These are phyloP conservation scores for Epistrophe grossulariae DNA, from an alignment of 2,888 invertebrate species.

Conservation along the genomic window DNA sequence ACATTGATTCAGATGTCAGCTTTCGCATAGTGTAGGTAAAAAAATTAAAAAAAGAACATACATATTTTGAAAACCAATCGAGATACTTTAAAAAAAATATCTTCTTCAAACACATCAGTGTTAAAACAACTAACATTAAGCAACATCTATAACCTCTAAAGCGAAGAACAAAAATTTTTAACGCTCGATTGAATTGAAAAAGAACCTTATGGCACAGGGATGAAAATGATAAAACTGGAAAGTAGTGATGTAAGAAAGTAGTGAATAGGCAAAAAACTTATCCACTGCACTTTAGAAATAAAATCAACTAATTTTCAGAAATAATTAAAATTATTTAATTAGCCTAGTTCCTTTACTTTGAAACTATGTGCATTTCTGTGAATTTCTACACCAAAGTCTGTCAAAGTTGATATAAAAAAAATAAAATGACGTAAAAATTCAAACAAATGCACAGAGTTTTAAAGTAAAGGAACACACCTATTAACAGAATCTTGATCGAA, in stretches of 20 bases:
- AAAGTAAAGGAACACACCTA: too few relatives aligned
- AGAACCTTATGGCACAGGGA: not conserved
- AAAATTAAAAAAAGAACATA: slow-evolving; percentile 30
- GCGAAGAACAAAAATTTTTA: slow-evolving; percentile 52
- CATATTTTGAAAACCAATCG: slow-evolving; percentile 3
- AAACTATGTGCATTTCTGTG: too few relatives aligned
- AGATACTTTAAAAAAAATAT: slow-evolving; percentile 5
- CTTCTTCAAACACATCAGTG: slow-evolving; percentile 16
- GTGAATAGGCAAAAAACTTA: too few relatives aligned
- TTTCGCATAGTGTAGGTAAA: slow-evolving; percentile 43
- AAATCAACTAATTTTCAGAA: too few relatives aligned
- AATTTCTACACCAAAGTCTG: too few relatives aligned
- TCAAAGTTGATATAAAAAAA: too few relatives aligned
- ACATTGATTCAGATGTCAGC: slow-evolving; percentile 50
- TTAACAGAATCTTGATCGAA: too few relatives aligned
- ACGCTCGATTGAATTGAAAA: slow-evolving; percentile 47
- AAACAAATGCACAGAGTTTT: too few relatives aligned
- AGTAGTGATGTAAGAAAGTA: not conserved
- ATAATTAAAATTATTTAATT: too few relatives aligned
- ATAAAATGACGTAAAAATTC: too few relatives aligned
- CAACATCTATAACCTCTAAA: slow-evolving; percentile 61
- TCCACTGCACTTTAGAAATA: too few relatives aligned
- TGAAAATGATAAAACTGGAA: not conserved
- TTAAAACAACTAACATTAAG: slow-evolving; percentile 53
- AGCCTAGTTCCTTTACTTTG: too few relatives aligned